Evolutionary conservation across 2,888 invertebrate species (phyloP).

Genomic region (Peribatodes rhomboidaria): DNA sequence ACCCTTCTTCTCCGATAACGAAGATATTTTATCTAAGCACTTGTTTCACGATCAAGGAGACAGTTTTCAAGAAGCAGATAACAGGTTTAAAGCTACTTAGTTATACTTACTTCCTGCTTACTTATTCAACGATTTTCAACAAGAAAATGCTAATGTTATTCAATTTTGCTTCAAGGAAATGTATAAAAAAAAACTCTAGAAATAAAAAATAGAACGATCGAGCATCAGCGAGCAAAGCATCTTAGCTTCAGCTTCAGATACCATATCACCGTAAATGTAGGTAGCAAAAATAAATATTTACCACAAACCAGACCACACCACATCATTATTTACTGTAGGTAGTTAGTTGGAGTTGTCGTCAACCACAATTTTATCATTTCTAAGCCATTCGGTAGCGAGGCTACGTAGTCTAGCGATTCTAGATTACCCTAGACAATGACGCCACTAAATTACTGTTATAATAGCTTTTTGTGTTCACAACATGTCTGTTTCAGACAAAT

Average conservation of each 20-base stretch:
- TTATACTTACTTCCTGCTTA: too few relatives aligned
- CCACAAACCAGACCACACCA: too few relatives aligned
- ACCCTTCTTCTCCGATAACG: background rate
- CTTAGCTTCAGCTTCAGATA: too few relatives aligned
- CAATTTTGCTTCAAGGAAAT: too few relatives aligned
- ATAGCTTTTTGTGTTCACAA: background rate
- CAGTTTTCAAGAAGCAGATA: too few relatives aligned
- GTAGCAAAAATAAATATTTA: too few relatives aligned
- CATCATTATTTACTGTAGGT: too few relatives aligned
- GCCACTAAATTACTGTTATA: background rate
- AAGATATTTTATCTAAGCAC: constrained; percentile 7
- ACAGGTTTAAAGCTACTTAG: too few relatives aligned
- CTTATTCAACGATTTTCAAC: background rate
- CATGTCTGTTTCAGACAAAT: background rate
- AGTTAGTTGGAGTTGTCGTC: too few relatives aligned
- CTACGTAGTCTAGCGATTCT: background rate
- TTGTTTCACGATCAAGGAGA: constrained; percentile 3
- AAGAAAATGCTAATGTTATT: background rate
- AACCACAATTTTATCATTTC: background rate
- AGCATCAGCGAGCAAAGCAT: too few relatives aligned
- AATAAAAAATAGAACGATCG: background rate
- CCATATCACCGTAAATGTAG: too few relatives aligned
- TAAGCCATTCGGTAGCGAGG: background rate
- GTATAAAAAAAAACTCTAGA: too few relatives aligned
- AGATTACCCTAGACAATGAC: background rate